Evolutionary conservation across 2,113 vertebrate genomes (phyloP).

Genomic region (Amblyornis subalaris): DNA sequence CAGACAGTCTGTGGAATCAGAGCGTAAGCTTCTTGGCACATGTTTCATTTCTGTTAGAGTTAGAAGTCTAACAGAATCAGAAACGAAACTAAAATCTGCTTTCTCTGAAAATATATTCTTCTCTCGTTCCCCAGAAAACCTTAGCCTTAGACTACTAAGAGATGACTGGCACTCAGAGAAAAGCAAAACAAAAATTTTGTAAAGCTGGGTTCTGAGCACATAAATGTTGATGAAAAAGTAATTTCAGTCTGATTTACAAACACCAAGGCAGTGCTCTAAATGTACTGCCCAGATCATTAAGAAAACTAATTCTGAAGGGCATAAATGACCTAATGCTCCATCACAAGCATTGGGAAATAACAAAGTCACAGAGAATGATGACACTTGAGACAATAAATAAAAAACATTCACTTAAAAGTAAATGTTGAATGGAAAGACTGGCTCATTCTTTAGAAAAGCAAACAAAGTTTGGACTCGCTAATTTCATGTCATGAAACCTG

Average conservation of each 20-base stretch:
- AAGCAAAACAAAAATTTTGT: neutral
- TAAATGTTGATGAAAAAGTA: neutral
- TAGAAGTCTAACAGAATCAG: neutral
- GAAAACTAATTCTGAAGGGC: neutral
- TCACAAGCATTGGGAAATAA: neutral
- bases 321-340: neutral
- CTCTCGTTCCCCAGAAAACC: neutral
- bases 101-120: neutral
- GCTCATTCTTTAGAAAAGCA: neutral
- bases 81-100: constrained; percentile 1
- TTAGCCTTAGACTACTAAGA: neutral
- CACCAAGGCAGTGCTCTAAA: neutral
- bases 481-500: neutral
- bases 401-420: neutral
- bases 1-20: neutral
- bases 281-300: neutral
- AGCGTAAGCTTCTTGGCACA: constrained; percentile 18
- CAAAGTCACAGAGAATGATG: neutral
- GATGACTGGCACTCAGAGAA: neutral
- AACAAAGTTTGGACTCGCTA: neutral
- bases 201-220: neutral
- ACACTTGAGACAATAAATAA: neutral
- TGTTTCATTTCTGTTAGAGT: neutral
- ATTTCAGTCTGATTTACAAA: neutral
- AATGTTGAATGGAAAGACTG: neutral